Evolutionary conservation across 2,888 invertebrate genomes (phyloP), one percentile per base, ranked within the genome.

Genomic region (Steinernema carpocapsae): DNA sequence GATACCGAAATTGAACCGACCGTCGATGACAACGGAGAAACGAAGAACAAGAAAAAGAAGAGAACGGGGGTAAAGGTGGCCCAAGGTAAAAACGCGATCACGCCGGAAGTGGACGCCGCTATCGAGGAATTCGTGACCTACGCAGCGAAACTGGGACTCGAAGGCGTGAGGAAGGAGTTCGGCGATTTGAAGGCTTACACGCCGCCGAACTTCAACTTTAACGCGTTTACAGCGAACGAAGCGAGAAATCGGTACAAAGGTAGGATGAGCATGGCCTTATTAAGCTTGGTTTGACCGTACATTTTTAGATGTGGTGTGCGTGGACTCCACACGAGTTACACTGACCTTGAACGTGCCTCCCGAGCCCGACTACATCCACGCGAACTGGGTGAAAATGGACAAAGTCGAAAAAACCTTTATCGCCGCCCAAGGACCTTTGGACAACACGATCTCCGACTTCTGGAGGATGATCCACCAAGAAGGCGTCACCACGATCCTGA

Each of bases 311-410:
- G 73, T 78, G 29, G 42, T 76, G 14, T 80, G 80, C 70, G 24
- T 76, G 52, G 80, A 80, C 73, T 75, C 71, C 43, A 76, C 75
- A 0, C 73, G 80, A 0, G 78, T 80, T 7, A 46, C 71, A 6
- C 64, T 80, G 32, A 64, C 22, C 10, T 32, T 45, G n/a, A 72
- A 77, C 26, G 73, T 51, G 12, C 74, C 72, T 3, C 42, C 70
- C 0, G 75, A 76, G 37, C 37, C 51, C 14, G 79, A 80, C 74
- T 80, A 80, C 52, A 79, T 80, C 37, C 80, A 80, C 45, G 80
- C 80, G 24, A 79, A 79, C 59, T 76, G 73, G 48, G 71, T 79
- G 19, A 76, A 75, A 42, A 73, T 78, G 72, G 73, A 76, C 3
- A 72, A 59, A 17, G 74, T 77, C 26, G 77, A 79, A n/a, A 43